Evolutionary conservation across 2,113 vertebrate species (phyloP).

Genomic region (Sigmodon hispidus): DNA sequence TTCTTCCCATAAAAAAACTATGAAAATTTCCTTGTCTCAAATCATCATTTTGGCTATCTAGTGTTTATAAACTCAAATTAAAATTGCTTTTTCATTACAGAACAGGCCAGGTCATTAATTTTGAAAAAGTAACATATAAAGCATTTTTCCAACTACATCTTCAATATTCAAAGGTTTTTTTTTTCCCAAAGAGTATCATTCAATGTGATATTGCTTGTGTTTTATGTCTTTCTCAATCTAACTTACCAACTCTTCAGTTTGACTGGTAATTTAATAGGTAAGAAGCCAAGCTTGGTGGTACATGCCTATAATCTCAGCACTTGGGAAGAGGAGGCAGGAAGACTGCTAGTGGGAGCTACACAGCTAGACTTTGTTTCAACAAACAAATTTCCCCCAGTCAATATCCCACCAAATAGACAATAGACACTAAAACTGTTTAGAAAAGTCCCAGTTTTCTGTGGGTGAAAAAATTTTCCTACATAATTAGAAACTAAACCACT

Average conservation of each 20-base stretch:
- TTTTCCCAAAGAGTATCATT: not conserved
- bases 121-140: constrained; percentile 51
- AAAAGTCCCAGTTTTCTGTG: not conserved
- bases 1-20: constrained; percentile 9
- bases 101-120: constrained; percentile 5
- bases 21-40: constrained; percentile 27
- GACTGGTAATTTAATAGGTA: constrained; percentile 43
- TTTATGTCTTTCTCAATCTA: constrained; percentile 57
- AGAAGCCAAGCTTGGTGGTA: not conserved
- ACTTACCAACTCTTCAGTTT: constrained; percentile 54
- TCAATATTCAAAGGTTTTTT: constrained; percentile 28
- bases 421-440: constrained; percentile 49
- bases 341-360: not conserved
- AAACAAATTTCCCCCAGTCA: not conserved
- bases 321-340: not conserved
- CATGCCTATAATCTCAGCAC: not conserved
- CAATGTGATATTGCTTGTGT: constrained; percentile 29
- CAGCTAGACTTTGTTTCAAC: not conserved
- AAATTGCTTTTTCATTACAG: constrained; percentile 48
- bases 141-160: not conserved
- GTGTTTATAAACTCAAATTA: constrained; percentile 16
- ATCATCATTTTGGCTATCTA: not conserved
- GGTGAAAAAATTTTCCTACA: not conserved
- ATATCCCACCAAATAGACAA: not conserved
- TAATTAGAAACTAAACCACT: not conserved